Conservation (phyloP, 2,113 vertebrate species). For the Delphinus delphis region DNA sequence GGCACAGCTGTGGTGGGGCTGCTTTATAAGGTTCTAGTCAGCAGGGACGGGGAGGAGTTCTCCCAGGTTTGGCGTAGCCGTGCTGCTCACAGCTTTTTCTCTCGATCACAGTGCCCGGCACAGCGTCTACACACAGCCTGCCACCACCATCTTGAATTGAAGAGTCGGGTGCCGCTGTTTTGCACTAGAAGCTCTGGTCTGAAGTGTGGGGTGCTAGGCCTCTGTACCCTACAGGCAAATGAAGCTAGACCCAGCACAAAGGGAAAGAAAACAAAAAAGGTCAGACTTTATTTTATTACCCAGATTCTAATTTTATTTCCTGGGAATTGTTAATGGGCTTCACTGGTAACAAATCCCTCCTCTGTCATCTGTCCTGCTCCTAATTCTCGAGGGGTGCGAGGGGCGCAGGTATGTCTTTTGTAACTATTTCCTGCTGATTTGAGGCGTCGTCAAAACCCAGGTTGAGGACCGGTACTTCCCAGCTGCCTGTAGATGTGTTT, state of each 20-base stretch:
- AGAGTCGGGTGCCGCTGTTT: neutral
- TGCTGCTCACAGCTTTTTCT: neutral
- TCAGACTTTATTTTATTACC: neutral
- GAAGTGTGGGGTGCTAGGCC: neutral
- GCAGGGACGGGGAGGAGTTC: neutral
- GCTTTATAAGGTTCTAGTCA: neutral
- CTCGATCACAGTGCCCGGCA: accelerated
- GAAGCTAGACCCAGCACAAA: neutral
- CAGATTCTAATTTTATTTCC: neutral
- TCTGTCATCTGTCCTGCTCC: neutral
- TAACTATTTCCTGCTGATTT: neutral
- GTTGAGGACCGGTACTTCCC: neutral
- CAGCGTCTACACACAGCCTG: too few species aligned
- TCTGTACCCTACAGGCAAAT: neutral
- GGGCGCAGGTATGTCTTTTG: neutral
- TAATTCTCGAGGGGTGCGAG: neutral
- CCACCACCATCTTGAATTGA: neutral
- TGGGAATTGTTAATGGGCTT: neutral
- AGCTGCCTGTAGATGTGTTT: neutral
- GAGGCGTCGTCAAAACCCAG: neutral
- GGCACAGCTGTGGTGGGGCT: neutral
- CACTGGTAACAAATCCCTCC: neutral
- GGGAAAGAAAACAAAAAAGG: neutral
- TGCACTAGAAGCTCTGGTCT: neutral
- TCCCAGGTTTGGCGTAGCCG: too few species aligned